These are phyloP conservation scores for Epinephelus fuscoguttatus DNA, from an alignment of 2,113 vertebrate genomes.

Conservation along the genomic window DNA sequence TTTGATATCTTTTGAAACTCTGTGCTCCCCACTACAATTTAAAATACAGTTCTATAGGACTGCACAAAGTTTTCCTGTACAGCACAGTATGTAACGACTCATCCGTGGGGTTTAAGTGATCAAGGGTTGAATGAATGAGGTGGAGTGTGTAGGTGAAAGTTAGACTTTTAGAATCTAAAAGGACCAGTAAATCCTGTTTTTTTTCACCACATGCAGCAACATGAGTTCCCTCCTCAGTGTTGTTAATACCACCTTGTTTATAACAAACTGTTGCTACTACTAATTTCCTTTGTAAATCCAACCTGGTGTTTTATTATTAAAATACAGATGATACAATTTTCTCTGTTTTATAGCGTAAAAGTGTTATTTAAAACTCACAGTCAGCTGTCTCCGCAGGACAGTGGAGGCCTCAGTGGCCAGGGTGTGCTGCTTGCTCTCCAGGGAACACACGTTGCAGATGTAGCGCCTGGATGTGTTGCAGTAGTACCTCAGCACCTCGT, in stretches of 20 bases:
- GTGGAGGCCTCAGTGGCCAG: conserved; percentile 32
- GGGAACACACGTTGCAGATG: conserved; percentile 70
- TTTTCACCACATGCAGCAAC: neutral
- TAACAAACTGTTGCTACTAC: neutral
- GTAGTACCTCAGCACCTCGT: conserved; percentile 70
- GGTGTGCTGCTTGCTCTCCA: conserved; percentile 55
- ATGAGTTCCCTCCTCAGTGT: neutral
- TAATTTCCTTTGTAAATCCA: neutral
- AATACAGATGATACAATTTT: no score
- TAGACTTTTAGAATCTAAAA: neutral
- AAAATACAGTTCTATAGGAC: neutral
- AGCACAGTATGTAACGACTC: neutral
- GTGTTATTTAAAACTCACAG: conserved; percentile 58
- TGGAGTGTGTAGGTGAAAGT: neutral
- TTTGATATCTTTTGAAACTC: neutral
- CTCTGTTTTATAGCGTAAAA: neutral
- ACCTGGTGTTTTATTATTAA: neutral
- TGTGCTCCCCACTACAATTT: neutral
- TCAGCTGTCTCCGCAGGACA: conserved; percentile 63
- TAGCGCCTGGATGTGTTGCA: conserved; percentile 68
- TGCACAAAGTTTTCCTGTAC: neutral
- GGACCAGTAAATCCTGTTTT: conserved; percentile 32
- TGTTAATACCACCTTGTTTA: neutral
- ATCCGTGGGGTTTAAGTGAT: neutral
- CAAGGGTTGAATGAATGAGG: neutral